Evolutionary conservation across 2,113 vertebrate genomes (phyloP).

Genomic region (Deroptyus accipitrinus): DNA sequence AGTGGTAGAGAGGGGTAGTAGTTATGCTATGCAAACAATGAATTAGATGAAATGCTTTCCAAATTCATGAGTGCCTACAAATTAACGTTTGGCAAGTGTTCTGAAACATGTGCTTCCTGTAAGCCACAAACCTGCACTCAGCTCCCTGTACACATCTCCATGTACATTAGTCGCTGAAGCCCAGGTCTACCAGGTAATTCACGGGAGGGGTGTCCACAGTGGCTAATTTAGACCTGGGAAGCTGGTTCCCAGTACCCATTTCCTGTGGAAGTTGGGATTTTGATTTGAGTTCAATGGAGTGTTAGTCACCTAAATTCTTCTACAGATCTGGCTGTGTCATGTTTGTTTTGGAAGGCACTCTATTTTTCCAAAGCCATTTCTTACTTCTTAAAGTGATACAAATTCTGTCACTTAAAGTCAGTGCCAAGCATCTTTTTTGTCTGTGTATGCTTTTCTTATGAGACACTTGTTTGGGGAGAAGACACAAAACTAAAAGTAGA

Average conservation of each 20-base stretch:
- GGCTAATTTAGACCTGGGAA: neutral
- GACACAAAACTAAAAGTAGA: neutral
- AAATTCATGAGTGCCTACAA: neutral
- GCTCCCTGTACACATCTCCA: too few species aligned
- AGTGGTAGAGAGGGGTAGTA: neutral
- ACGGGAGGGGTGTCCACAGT: rapidly evolving
- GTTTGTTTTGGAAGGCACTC: neutral
- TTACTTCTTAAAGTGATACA: neutral
- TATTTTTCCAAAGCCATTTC: neutral
- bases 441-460: rapidly evolving
- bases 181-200: neutral
- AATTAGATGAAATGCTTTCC: neutral
- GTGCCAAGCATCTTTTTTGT: neutral
- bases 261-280: neutral
- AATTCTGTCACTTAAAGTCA: neutral
- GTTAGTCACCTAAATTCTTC: neutral
- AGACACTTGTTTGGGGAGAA: neutral
- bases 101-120: neutral
- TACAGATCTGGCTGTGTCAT: neutral
- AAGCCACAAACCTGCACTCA: neutral
- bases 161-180: neutral
- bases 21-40: neutral
- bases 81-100: neutral
- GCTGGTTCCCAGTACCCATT: neutral
- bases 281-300: neutral